Base-by-base conservation (phyloP, 2,797 vertebrate genomes). In the Melanogrammus aeglefinus region DNA sequence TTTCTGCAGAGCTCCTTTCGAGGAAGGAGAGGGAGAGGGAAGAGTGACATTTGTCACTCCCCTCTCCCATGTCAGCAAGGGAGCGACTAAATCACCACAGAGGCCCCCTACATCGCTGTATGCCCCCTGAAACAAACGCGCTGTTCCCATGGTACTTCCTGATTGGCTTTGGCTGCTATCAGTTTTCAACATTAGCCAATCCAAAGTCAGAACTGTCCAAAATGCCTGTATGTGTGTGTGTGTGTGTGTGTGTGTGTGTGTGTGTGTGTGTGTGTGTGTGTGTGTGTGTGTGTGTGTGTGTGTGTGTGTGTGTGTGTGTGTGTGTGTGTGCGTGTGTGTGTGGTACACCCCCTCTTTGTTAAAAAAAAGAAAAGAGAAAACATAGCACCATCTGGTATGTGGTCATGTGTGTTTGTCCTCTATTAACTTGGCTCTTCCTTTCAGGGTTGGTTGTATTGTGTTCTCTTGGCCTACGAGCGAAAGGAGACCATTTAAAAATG, bases 401-500 rank as follows among this genome's bases (percentile, higher is more conserved):
- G 84, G 88, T 86, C 91, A 88, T 91, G 86, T 75, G 88, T 87
- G 86, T 87, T 89, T 85, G 91, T 91, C 89, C 87, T 91, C 86
- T 90, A 86, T 86, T 80, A 85, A 86, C 90, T 87, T 83, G 91
- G 89, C 87, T 91, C 82, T 89, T 91, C 87, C 86, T 89, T 92
- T 92, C 88, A 92, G 90, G 93, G 90, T 90, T 80, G 89, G 81
- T 86, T 63, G 84, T 91, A 79, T 88, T 80, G 88, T 87, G 88
- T 91, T 91, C 87, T 90, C 89, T 89, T 80, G 81, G 90, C 90
- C 85, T 27, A 86, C 87, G 89, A 81, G 85, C 82, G 81, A 89
- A 93, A 72, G 31, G 81, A 79, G 90, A 89, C 90, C 91, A 90
- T 91, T 91, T 89, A 92, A 90, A 93, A 89, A 86, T 87, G 84